A percentile compares a stretch with the other conserved stretches of the same genome.
Evolutionary conservation across 2,888 invertebrate genomes (phyloP).

Genomic region (Phengaris arion): DNA sequence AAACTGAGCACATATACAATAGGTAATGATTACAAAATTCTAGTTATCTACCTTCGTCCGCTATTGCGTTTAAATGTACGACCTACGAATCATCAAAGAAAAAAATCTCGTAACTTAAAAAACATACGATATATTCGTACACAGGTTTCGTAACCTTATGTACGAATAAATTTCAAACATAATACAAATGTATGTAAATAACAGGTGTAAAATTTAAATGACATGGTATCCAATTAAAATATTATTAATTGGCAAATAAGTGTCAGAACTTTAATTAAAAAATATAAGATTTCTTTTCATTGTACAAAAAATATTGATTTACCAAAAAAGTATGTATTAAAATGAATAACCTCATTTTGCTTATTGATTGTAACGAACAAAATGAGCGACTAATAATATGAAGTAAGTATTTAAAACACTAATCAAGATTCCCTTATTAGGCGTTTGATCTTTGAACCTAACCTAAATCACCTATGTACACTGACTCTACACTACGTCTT

Average conservation of each 20-base stretch:
- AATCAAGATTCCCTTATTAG: not conserved
- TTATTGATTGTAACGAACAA: not conserved
- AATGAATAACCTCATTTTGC: too few relatives aligned
- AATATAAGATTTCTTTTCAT: not conserved
- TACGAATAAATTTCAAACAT: not conserved
- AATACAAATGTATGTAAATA: not conserved
- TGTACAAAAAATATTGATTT: not conserved
- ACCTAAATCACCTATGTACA: not conserved
- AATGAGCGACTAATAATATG: not conserved
- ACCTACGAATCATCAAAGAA: conserved; percentile 1
- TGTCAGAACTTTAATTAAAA: not conserved
- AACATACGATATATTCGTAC: not conserved
- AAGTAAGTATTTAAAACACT: not conserved
- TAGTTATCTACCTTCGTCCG: not conserved
- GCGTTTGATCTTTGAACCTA: not conserved
- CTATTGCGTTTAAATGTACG: not conserved
- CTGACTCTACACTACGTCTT: not conserved
- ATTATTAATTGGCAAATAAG: not conserved
- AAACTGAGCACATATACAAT: not conserved
- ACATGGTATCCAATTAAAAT: not conserved
- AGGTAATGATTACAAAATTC: not conserved
- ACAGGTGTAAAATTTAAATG: not conserved
- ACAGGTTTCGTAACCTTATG: not conserved
- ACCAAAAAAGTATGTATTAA: too few relatives aligned
- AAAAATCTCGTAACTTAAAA: not conserved